phyloP scores from a whole-genome alignment of 2,888 invertebrate genomes.

The Listrodromus nycthemerus region DNA sequence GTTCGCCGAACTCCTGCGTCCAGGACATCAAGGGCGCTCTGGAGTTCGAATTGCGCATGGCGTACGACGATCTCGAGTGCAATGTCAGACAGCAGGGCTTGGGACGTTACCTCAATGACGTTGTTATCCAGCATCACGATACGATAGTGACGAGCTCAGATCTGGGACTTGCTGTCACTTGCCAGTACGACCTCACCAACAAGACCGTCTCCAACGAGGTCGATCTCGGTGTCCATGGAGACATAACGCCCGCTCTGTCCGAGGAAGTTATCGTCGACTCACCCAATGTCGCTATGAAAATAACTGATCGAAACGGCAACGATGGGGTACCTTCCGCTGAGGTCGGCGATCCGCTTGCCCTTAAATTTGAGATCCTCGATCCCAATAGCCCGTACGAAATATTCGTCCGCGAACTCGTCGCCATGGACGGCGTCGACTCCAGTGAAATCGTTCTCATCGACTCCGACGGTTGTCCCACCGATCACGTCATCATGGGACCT shows the following conservation, averaged over 20 bases:
- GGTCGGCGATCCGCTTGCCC: constrained; percentile 96
- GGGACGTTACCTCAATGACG: constrained; percentile 95
- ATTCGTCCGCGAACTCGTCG: constrained; percentile 96
- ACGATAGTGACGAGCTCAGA: constrained; percentile 97
- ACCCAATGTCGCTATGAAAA: constrained; percentile 97
- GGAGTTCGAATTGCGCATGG: constrained; percentile 96
- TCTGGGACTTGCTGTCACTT: constrained; percentile 96
- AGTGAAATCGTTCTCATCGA: constrained; percentile 97
- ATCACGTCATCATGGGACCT: constrained; percentile 97
- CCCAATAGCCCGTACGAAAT: constrained; percentile 97
- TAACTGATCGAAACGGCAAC: constrained; percentile 93
- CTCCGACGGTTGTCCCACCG: constrained; percentile 96
- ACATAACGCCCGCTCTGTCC: constrained; percentile 93
- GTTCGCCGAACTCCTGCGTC: constrained; percentile 96
- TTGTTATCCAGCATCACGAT: constrained; percentile 97
- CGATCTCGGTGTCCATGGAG: constrained; percentile 94
- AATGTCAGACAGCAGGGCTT: constrained; percentile 95
- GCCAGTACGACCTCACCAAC: constrained; percentile 97
- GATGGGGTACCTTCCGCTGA: constrained; percentile 95
- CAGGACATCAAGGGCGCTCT: constrained; percentile 94
- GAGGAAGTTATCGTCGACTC: constrained; percentile 97
- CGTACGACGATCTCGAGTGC: constrained; percentile 96
- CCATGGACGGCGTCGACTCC: constrained; percentile 97
- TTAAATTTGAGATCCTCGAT: constrained; percentile 96
- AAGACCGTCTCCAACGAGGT: constrained; percentile 97